These are phyloP conservation scores for Apodemia hepburni DNA, from an alignment of 2,888 invertebrate species.

Conservation along the genomic window DNA sequence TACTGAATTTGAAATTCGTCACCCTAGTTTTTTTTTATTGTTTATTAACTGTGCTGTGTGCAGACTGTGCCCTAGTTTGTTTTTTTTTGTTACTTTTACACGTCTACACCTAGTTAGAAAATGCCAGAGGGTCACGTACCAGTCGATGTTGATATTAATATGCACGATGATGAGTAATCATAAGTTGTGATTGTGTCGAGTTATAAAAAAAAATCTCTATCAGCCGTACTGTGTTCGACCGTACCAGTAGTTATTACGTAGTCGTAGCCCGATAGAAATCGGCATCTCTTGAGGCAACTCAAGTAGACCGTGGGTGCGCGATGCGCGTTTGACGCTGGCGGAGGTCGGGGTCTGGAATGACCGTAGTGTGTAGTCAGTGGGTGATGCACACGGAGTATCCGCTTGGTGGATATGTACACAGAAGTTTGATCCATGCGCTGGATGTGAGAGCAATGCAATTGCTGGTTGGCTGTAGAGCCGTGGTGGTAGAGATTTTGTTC, in stretches of 20 bases:
- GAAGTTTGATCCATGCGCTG: background rate
- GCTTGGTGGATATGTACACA: background rate
- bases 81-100: no score
- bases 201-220: background rate
- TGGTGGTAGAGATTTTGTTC: background rate
- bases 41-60: no score
- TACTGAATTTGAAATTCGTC: no score
- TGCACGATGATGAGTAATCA: no score
- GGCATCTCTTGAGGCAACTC: constrained; percentile 21
- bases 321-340: constrained; percentile 13
- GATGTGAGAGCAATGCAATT: background rate
- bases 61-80: no score
- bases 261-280: constrained; percentile 26
- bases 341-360: constrained; percentile 16
- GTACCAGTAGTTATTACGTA: constrained; percentile 22
- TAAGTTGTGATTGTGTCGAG: no score
- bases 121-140: no score
- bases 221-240: constrained; percentile 16
- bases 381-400: background rate
- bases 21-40: no score
- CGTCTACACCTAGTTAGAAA: no score
- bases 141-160: no score
- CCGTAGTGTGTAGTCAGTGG: background rate
- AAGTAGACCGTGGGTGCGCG: constrained; percentile 19
- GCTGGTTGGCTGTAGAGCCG: background rate